phyloP scores from a whole-genome alignment of 2,888 invertebrate species.

The Drosophila rubida region DNA sequence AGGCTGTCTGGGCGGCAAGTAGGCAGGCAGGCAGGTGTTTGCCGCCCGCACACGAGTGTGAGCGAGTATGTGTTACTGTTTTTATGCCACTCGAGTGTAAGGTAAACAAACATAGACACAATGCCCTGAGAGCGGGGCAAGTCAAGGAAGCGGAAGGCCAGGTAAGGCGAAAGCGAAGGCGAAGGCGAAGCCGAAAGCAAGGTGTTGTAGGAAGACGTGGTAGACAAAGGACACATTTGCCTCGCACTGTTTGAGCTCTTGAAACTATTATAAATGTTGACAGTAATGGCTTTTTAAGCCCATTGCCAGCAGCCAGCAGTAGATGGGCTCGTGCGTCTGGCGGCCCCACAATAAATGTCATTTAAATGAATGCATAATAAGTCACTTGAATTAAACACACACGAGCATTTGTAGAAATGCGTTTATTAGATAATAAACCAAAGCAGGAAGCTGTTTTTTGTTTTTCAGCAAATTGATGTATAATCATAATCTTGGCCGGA shows the following conservation, averaged over 20 bases:
- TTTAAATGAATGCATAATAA: conserved; percentile 74
- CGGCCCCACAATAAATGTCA: conserved; percentile 70
- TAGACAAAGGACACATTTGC: conserved; percentile 51
- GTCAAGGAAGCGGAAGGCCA: background rate
- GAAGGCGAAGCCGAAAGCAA: background rate
- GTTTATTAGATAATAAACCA: conserved; percentile 42
- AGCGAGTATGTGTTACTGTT: conserved; percentile 52
- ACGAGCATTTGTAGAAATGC: conserved; percentile 3
- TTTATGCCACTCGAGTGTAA: conserved; percentile 73
- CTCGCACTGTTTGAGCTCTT: conserved; percentile 37
- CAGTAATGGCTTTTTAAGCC: conserved; percentile 81
- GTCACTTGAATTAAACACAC: conserved; percentile 51
- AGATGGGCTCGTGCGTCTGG: conserved; percentile 13
- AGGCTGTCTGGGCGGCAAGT: conserved; percentile 57
- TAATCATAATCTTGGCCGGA: conserved; percentile 4
- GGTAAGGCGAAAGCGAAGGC: conserved; percentile 1
- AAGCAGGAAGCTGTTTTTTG: conserved; percentile 51
- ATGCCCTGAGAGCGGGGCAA: conserved; percentile 11
- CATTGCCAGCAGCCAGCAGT: conserved; percentile 57
- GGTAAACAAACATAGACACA: conserved; percentile 74
- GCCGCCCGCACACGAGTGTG: conserved; percentile 5
- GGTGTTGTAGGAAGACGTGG: conserved; percentile 19
- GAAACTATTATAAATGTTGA: conserved; percentile 80
- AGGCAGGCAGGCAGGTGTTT: conserved; percentile 52
- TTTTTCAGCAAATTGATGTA: no score